Evolutionary conservation across 2,888 invertebrate species (phyloP), one percentile per base, ranked within the genome.

Genomic region (Acanthosepion lycidas): DNA sequence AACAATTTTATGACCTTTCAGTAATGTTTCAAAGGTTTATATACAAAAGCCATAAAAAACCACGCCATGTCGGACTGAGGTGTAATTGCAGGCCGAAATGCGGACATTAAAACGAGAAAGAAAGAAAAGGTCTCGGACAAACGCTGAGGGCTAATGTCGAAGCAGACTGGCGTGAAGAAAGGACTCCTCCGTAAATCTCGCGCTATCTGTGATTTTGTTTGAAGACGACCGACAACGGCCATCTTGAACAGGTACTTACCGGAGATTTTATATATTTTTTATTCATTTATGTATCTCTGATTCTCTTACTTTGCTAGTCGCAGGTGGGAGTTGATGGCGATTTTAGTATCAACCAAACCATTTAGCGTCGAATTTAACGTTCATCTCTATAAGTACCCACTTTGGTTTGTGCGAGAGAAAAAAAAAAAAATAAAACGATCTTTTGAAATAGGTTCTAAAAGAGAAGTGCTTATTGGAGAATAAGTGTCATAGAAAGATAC

Each of bases 311-410:
- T 78, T n/a, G n/a, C 15, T 12, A 78, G 78, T n/a, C 12, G 78
- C 78, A 78, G 78, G 78, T 78, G 78, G 78, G n/a, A 78, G n/a
- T 78, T 78, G n/a, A 78, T 78, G n/a, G 78, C 78, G 78, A 33
- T 78, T 78, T 78, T 78, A 78, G n/a, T 78, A 78, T 33, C 78
- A 78, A 33, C 15, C 78, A 33, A n/a, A 78, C 78, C 78, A 78
- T 78, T 78, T 78, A n/a, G n/a, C 78, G 78, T 78, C n/a, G n/a
- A 78, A 9, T 78, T 78, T 78, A 78, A 78, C 78, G n/a, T 78
- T 18, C n/a, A n/a, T n/a, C n/a, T n/a, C 78, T 78, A n/a, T 78
- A 78, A 78, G n/a, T 18, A 78, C n/a, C 78, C 33, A 78, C 78
- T 78, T 78, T 78, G 78, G 78, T n/a, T 78, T 78, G 59, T 78